These are phyloP conservation scores for Tapirus indicus DNA, from an alignment of 2,797 vertebrate species.

Conservation along the genomic window DNA sequence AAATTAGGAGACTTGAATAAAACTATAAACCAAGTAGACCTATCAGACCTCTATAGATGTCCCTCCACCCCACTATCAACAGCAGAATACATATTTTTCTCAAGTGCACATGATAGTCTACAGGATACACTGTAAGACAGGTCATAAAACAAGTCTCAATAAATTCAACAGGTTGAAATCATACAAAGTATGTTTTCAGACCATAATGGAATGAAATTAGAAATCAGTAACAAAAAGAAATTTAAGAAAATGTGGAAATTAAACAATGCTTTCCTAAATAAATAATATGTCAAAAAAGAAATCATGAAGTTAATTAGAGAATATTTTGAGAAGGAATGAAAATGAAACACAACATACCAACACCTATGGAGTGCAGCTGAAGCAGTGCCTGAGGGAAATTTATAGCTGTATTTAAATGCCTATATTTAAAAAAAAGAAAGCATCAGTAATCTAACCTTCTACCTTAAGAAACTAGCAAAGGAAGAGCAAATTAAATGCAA, in stretches of 20 bases:
- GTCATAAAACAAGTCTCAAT: neutral
- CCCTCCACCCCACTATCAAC: neutral
- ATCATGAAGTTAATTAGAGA: neutral
- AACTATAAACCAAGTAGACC: neutral
- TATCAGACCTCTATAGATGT: neutral
- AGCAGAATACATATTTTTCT: neutral
- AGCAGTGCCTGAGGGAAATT: neutral
- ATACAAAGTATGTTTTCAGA: neutral
- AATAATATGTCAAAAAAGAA: neutral
- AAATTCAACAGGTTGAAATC: neutral
- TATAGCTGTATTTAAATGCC: neutral
- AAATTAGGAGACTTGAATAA: neutral
- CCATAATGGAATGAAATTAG: neutral
- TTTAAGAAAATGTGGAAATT: neutral
- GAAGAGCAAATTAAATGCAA: neutral
- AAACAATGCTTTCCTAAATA: slow-evolving; percentile 38
- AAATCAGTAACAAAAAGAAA: neutral
- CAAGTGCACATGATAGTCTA: neutral
- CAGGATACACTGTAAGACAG: neutral
- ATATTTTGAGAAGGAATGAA: neutral
- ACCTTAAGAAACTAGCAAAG: slow-evolving; percentile 1
- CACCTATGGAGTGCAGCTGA: neutral
- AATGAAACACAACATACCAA: neutral
- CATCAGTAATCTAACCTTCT: neutral
- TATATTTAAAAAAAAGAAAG: neutral